Conservation (phyloP, 2,113 vertebrate species). For the Eidolon helvum region DNA sequence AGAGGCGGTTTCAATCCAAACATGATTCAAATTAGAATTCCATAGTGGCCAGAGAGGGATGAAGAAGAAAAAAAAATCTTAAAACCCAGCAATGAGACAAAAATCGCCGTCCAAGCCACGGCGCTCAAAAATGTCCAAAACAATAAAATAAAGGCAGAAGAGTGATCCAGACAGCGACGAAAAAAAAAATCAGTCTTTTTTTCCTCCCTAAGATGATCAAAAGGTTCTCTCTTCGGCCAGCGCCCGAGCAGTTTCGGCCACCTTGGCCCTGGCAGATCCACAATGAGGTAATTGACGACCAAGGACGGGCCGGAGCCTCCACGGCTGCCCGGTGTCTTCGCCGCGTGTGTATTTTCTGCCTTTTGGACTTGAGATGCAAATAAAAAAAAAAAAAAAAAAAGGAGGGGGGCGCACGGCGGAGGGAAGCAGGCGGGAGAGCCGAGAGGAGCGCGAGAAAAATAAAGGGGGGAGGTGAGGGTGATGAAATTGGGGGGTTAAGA, state of each 20-base stretch:
- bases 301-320: slow-evolving; percentile 60
- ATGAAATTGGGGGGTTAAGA: slow-evolving; percentile 72
- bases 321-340: slow-evolving; percentile 75
- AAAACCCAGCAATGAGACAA: slow-evolving; percentile 31
- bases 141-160: slow-evolving; percentile 77
- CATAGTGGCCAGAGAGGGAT: slow-evolving; percentile 85
- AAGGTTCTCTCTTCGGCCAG: slow-evolving; percentile 27
- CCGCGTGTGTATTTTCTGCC: slow-evolving; percentile 79
- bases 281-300: slow-evolving; percentile 62
- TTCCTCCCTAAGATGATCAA: background rate
- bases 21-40: slow-evolving; percentile 92
- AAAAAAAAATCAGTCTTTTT: slow-evolving; percentile 26
- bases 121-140: slow-evolving; percentile 78
- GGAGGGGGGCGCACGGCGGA: slow-evolving; percentile 59
- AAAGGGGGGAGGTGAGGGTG: slow-evolving; percentile 69
- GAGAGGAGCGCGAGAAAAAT: slow-evolving; percentile 68
- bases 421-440: slow-evolving; percentile 69
- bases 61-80: slow-evolving; percentile 36
- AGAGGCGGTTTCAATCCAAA: slow-evolving; percentile 99
- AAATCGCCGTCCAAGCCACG: slow-evolving; percentile 54
- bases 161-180: slow-evolving; percentile 60
- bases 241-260: slow-evolving; percentile 76
- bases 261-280: slow-evolving; percentile 79
- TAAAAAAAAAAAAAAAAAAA: slow-evolving; percentile 39
- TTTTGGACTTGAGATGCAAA: slow-evolving; percentile 84